Evolutionary conservation across 2,888 invertebrate genomes (phyloP), one percentile per base, ranked within the genome.

Genomic region (Lapara coniferarum): DNA sequence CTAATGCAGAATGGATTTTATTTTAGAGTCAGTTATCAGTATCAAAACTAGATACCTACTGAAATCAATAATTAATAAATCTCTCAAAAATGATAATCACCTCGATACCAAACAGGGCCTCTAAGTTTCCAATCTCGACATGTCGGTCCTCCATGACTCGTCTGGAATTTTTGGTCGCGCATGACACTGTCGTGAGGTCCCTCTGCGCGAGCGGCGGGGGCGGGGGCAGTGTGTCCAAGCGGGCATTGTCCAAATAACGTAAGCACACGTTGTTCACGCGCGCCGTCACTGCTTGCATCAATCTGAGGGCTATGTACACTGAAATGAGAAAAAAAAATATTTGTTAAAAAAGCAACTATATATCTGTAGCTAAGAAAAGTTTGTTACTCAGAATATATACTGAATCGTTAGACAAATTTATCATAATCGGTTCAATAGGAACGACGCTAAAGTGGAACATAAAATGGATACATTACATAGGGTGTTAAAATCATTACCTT

Each of bases 81-180:
- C 7, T 5, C 53, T n/a, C 14, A 53, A n/a, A 53, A n/a, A 16
- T 5, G 25, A 66, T 57, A 70, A 85, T 83, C 84, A 97, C 97
- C 95, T 96, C 95, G 78, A 97, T 94, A 80, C 96, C 96, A 89
- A 97, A 98, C 76, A 98, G 95, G 25, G 96, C 95, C 86, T 98
- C 97, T 80, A 98, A 95, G 85, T 98, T 97, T 67, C 97, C 96
- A 71, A 98, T 95, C 80, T 97, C 95, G 5, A 97, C 96, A 84
- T 98, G 97, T 66, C 98, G 94, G 88, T 99, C 99, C 90, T 99
- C 99, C 98, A 99, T 98, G 84, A 95, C 96, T 71, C 98, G 95
- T 69, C 98, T 95, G 52, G 95, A 95, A 90, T 99, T 98, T 90
- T 96, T 97, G 46, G 96, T 95, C 68, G 97, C 97, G 80, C 95